These are phyloP conservation scores for Linyphia triangularis DNA, from an alignment of 2,888 invertebrate species.

Conservation along the genomic window DNA sequence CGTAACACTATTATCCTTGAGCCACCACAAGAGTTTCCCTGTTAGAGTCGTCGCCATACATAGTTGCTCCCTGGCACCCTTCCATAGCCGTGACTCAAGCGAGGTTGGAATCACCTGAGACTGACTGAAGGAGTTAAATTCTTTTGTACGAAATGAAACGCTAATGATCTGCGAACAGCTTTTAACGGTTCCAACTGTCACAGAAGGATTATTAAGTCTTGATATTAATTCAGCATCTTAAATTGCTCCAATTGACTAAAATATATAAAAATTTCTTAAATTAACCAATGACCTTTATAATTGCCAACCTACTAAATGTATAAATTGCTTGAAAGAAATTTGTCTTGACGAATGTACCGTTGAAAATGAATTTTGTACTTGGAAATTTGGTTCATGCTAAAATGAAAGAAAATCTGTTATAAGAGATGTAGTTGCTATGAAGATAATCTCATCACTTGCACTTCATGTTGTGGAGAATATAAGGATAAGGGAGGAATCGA, in stretches of 20 bases:
- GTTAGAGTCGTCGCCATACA: slow-evolving; percentile 14
- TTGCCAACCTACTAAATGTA: too few species aligned
- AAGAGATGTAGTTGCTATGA: too few species aligned
- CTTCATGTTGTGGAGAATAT: too few species aligned
- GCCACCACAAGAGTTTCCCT: slow-evolving; percentile 18
- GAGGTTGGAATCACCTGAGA: slow-evolving; percentile 28
- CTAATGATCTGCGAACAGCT: slow-evolving; percentile 27
- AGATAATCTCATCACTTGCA: too few species aligned
- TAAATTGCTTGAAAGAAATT: too few species aligned
- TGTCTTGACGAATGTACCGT: too few species aligned
- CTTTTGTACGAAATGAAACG: slow-evolving; percentile 2
- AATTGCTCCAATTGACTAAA: not conserved
- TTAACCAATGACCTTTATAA: too few species aligned
- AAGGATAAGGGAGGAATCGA: too few species aligned
- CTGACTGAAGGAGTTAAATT: slow-evolving; percentile 17
- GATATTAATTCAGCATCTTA: not conserved
- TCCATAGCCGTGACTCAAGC: slow-evolving; percentile 20
- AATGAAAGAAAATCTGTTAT: too few species aligned
- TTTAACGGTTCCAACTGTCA: not conserved
- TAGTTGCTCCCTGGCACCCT: slow-evolving; percentile 36
- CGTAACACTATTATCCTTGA: slow-evolving; percentile 41
- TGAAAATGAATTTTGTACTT: too few species aligned
- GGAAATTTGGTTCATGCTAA: too few species aligned
- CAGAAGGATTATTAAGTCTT: not conserved
- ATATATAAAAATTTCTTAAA: too few species aligned